Conservation (phyloP, 2,888 invertebrate species). For the Ornithoptera alexandrae region DNA sequence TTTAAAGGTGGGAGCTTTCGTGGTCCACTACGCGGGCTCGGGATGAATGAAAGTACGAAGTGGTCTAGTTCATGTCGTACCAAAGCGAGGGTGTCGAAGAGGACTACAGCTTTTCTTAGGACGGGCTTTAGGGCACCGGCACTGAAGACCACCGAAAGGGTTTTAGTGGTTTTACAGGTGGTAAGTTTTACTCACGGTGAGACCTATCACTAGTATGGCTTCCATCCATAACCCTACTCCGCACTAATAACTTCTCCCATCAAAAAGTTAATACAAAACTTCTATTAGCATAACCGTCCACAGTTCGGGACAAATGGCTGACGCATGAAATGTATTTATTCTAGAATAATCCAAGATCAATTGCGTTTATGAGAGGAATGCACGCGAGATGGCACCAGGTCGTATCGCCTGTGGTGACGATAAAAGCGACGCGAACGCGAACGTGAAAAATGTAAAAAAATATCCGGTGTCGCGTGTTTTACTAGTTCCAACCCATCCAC, state of each 20-base stretch:
- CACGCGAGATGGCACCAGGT: constrained; percentile 28
- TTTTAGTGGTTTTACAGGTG: too few relatives aligned
- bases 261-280: constrained; percentile 24
- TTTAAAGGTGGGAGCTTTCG: too few relatives aligned
- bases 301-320: constrained; percentile 13
- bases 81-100: too few relatives aligned
- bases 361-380: constrained; percentile 27
- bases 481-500: constrained; percentile 13
- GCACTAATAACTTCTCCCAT: constrained; percentile 13
- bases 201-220: not conserved
- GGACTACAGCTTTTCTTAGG: too few relatives aligned
- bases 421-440: constrained; percentile 9
- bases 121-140: too few relatives aligned
- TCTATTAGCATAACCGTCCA: constrained; percentile 25
- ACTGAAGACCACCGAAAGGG: too few relatives aligned
- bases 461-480: constrained; percentile 22
- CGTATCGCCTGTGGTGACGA: constrained; percentile 24
- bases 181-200: too few relatives aligned
- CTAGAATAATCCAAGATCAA: constrained; percentile 19
- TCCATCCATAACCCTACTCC: constrained; percentile 1
- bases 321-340: constrained; percentile 5
- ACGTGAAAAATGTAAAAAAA: constrained; percentile 22
- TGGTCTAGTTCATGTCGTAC: too few relatives aligned
- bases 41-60: too few relatives aligned
- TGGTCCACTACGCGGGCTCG: too few relatives aligned